A percentile compares a stretch with the other conserved stretches of the same genome.
Conservation (phyloP, 2,113 vertebrate species). For the Syngnathoides biaculeatus region DNA sequence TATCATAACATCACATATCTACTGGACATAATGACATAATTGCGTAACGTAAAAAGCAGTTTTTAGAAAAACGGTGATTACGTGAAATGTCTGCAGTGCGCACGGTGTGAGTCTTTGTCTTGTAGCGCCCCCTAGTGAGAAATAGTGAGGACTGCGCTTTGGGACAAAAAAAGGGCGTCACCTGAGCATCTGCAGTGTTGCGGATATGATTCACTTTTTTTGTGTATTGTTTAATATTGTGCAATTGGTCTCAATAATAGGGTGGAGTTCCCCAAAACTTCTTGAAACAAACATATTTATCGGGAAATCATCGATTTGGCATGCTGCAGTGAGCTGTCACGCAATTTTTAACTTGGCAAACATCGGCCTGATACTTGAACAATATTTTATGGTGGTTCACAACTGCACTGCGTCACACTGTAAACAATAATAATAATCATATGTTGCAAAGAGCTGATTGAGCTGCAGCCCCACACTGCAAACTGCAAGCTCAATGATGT, state of each 20-base stretch:
- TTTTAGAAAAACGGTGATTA: neutral
- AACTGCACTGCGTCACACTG: neutral
- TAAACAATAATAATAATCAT: too few relatives aligned
- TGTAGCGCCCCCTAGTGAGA: slow-evolving; percentile 23
- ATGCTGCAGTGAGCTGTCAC: too few relatives aligned
- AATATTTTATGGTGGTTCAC: neutral
- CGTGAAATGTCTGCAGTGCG: slow-evolving; percentile 5
- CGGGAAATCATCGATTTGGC: too few relatives aligned
- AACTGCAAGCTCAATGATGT: too few relatives aligned
- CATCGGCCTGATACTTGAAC: too few relatives aligned
- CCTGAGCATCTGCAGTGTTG: neutral
- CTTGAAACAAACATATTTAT: neutral
- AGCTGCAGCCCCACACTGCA: too few relatives aligned
- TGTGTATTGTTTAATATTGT: too few relatives aligned
- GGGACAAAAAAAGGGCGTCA: neutral
- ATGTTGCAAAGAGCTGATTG: too few relatives aligned
- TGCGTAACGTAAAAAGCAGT: neutral
- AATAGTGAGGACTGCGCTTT: neutral
- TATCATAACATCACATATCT: neutral
- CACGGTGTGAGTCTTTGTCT: neutral
- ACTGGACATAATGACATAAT: neutral
- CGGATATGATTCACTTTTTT: neutral
- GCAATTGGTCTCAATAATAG: neutral
- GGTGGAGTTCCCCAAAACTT: neutral
- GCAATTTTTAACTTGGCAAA: too few relatives aligned